Percentiles rank a stretch among this genome's conserved stretches.
phyloP scores from a whole-genome alignment of 2,113 vertebrate genomes.

The Indri indri region DNA sequence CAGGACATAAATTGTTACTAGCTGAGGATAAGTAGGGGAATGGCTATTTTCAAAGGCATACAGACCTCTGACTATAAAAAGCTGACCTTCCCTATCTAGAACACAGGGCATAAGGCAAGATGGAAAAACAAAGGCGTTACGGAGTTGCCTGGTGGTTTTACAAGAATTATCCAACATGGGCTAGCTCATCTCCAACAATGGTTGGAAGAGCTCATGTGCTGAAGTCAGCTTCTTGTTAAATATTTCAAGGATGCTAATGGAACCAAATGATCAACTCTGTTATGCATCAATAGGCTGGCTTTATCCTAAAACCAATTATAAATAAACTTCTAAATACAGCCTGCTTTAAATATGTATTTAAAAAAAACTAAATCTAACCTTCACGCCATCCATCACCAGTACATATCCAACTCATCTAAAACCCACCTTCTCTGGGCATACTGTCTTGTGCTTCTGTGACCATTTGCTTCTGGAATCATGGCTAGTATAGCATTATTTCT shows the following conservation, averaged over 20 bases:
- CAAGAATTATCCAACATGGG: not conserved
- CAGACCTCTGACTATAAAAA: conserved; percentile 38
- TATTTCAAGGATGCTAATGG: conserved; percentile 67
- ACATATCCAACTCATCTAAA: conserved; percentile 41
- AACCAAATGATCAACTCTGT: conserved; percentile 64
- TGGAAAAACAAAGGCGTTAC: not conserved
- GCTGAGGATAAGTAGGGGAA: not conserved
- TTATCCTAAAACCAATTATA: conserved; percentile 77
- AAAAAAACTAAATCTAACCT: conserved; percentile 47
- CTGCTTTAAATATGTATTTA: conserved; percentile 48
- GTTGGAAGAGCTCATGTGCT: conserved; percentile 23
- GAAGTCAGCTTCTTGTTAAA: conserved; percentile 67
- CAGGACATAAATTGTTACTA: conserved; percentile 49
- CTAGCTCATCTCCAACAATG: not conserved
- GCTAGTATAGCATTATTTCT: conserved; percentile 71
- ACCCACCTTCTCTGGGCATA: not conserved
- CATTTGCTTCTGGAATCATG: conserved; percentile 58
- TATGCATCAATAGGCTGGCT: conserved; percentile 69
- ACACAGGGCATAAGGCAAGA: not conserved
- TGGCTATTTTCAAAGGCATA: conserved; percentile 64
- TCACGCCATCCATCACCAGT: conserved; percentile 19
- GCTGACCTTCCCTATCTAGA: conserved; percentile 50
- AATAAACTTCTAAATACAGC: conserved; percentile 62
- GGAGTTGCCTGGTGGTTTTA: not conserved
- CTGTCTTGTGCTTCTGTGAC: not conserved